These are phyloP conservation scores for Pluvianellus socialis DNA, from an alignment of 2,113 vertebrate genomes.

Conservation along the genomic window DNA sequence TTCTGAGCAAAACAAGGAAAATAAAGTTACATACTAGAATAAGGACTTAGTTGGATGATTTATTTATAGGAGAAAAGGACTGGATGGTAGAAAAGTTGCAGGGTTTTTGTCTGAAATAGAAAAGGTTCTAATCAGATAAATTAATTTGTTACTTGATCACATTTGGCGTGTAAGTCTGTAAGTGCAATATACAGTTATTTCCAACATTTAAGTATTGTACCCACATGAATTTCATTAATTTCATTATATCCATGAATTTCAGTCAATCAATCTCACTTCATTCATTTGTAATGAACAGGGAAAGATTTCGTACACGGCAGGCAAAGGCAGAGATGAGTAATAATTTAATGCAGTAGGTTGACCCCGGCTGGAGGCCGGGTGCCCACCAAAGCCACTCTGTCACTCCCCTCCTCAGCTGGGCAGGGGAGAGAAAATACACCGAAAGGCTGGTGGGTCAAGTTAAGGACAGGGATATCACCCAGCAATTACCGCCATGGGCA, in stretches of 20 bases:
- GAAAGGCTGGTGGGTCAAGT: rapidly evolving
- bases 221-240: background rate
- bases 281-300: background rate
- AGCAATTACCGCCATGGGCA: rapidly evolving
- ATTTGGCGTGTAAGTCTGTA: background rate
- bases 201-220: background rate
- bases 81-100: background rate
- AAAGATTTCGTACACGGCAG: background rate
- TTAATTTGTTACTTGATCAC: background rate
- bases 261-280: background rate
- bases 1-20: background rate
- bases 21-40: background rate
- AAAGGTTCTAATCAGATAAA: background rate
- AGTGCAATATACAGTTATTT: background rate
- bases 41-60: background rate
- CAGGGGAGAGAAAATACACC: background rate
- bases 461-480: background rate
- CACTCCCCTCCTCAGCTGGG: background rate
- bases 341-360: background rate
- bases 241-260: background rate
- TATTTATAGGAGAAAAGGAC: background rate
- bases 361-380: rapidly evolving
- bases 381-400: rapidly evolving
- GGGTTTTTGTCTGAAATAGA: background rate
- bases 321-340: background rate